Conservation (phyloP, 2,888 invertebrate species). For the Callyntrura sp. region DNA sequence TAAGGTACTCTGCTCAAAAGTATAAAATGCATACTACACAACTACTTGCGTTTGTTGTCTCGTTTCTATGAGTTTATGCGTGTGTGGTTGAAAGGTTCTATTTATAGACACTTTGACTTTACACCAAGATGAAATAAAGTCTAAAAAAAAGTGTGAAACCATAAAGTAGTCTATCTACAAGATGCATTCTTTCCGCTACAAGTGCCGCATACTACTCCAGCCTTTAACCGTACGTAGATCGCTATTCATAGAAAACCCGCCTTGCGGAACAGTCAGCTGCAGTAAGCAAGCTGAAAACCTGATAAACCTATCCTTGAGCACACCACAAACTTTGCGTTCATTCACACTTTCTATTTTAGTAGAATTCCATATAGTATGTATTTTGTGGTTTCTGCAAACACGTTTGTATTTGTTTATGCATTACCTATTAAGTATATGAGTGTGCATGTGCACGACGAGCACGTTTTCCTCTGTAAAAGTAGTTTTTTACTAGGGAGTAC, state of each 20-base stretch:
- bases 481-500: background rate
- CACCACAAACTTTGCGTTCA: conserved; percentile 43
- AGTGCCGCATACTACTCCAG: background rate
- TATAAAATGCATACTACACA: conserved; percentile 29
- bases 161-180: background rate
- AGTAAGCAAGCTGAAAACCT: conserved; percentile 43
- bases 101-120: conserved; percentile 22
- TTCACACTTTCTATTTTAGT: conserved; percentile 34
- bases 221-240: background rate
- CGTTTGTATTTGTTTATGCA: too few species aligned
- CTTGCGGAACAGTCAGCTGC: conserved; percentile 16
- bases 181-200: background rate
- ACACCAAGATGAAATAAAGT: conserved; percentile 22
- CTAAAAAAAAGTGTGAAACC: conserved; percentile 57
- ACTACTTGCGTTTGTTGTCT: background rate
- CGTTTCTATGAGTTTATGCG: background rate
- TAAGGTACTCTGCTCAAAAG: background rate
- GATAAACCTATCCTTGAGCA: conserved; percentile 46
- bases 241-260: background rate
- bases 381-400: background rate
- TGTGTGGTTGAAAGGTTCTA: conserved; percentile 22
- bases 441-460: background rate
- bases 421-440: background rate
- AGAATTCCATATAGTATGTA: background rate
- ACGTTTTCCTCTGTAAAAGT: background rate